phyloP scores from a whole-genome alignment of 2,888 invertebrate species.

The Vandiemenella viatica region DNA sequence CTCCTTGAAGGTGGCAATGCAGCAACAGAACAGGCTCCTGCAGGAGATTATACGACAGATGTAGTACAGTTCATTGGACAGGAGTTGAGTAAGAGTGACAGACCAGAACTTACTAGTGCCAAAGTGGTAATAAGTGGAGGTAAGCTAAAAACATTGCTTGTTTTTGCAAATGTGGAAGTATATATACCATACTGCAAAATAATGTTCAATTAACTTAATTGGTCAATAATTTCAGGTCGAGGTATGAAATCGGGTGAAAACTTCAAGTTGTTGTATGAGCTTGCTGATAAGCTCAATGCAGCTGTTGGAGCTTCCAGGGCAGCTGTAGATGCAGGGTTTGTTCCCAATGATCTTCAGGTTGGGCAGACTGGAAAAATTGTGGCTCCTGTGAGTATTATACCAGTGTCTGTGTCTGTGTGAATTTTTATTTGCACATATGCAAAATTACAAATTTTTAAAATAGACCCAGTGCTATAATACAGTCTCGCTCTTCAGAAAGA shows the following conservation, averaged over 20 bases:
- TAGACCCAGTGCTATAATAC: no score
- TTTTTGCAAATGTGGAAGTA: no score
- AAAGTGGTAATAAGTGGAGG: slow-evolving; percentile 78
- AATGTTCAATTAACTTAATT: no score
- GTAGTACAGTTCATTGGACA: slow-evolving; percentile 70
- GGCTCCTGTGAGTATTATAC: slow-evolving; percentile 66
- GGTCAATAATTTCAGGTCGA: slow-evolving; percentile 45
- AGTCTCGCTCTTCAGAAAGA: no score
- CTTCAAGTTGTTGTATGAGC: slow-evolving; percentile 85
- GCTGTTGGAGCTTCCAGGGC: slow-evolving; percentile 97
- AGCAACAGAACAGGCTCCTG: slow-evolving; percentile 56
- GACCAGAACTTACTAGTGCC: slow-evolving; percentile 88
- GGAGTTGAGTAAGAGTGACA: slow-evolving; percentile 86
- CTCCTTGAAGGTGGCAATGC: slow-evolving; percentile 64
- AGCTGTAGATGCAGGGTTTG: slow-evolving; percentile 97
- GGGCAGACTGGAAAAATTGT: slow-evolving; percentile 99
- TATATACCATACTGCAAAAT: no score
- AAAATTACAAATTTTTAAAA: no score
- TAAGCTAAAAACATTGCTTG: no score
- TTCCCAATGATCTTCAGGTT: slow-evolving; percentile 93
- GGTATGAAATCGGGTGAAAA: slow-evolving; percentile 98
- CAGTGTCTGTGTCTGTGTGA: no score
- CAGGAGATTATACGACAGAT: slow-evolving; percentile 55
- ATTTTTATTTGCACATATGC: no score
- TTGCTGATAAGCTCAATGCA: slow-evolving; percentile 92